Conservation (phyloP, 2,113 vertebrate genomes). For the Sarotherodon lohbergeri region DNA sequence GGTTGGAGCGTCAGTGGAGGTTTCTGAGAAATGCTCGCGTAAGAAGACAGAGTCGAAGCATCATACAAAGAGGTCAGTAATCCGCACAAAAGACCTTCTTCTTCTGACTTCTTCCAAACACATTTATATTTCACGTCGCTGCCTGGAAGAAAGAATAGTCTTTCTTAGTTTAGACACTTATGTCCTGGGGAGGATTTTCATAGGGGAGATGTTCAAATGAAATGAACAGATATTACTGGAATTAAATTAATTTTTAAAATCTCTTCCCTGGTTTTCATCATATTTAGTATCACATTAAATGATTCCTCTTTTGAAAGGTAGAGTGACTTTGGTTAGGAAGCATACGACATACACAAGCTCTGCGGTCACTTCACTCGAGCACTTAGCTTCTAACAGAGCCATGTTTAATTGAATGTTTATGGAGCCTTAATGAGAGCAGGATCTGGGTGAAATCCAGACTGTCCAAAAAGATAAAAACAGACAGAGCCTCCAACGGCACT, state of each 20-base stretch:
- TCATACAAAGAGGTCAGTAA: conserved; percentile 84
- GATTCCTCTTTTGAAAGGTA: neutral
- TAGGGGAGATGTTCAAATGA: neutral
- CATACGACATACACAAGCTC: neutral
- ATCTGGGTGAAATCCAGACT: neutral
- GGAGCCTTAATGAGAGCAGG: neutral
- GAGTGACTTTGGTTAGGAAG: neutral
- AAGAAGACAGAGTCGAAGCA: conserved; percentile 82
- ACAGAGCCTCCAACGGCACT: neutral
- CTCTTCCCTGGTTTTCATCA: neutral
- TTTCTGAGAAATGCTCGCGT: conserved; percentile 89
- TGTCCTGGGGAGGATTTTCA: neutral
- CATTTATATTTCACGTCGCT: neutral
- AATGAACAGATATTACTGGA: neutral
- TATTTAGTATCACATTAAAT: neutral
- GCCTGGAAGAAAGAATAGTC: neutral
- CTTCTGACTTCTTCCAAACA: neutral
- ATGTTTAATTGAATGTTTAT: neutral
- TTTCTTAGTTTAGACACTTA: neutral
- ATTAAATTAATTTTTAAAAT: neutral
- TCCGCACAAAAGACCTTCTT: neutral
- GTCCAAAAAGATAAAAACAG: neutral
- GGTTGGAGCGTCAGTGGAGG: conserved; percentile 94
- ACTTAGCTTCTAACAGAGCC: neutral
- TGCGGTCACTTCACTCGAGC: neutral